Conservation (phyloP, 2,113 vertebrate genomes). For the Istiophorus platypterus region DNA sequence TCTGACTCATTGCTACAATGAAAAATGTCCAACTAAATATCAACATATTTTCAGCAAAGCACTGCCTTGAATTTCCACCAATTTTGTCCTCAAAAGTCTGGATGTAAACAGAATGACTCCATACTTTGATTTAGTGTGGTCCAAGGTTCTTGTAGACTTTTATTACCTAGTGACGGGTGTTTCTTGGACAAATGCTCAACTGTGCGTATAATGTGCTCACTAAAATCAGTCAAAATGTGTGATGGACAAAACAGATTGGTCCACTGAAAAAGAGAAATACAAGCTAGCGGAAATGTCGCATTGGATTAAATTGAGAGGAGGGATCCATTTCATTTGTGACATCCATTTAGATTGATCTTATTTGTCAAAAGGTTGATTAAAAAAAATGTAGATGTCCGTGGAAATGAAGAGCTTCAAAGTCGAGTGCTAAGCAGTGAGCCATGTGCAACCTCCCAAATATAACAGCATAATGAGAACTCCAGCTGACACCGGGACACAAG, state of each 20-base stretch:
- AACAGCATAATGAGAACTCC: conserved; percentile 31
- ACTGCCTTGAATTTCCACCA: not conserved
- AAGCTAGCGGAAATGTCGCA: not conserved
- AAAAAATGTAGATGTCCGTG: not conserved
- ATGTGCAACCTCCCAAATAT: conserved; percentile 5
- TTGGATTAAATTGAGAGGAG: not conserved
- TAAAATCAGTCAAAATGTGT: not conserved
- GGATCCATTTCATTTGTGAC: not conserved
- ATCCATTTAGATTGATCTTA: conserved; percentile 1
- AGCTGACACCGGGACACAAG: conserved; percentile 26
- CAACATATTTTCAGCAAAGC: conserved; percentile 20
- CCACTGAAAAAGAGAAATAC: not conserved
- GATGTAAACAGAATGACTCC: not conserved
- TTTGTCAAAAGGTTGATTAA: not conserved
- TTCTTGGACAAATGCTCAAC: not conserved
- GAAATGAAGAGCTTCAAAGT: not conserved
- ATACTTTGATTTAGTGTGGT: not conserved
- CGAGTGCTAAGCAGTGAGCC: not conserved
- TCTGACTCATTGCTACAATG: conserved; percentile 44
- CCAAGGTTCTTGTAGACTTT: not conserved
- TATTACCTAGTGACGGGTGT: not conserved
- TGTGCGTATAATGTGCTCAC: not conserved
- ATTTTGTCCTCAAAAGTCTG: not conserved
- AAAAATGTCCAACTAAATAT: conserved; percentile 25
- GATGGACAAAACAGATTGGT: not conserved